phyloP scores from a whole-genome alignment of 2,797 vertebrate genomes.

The Etheostoma nigrum region DNA sequence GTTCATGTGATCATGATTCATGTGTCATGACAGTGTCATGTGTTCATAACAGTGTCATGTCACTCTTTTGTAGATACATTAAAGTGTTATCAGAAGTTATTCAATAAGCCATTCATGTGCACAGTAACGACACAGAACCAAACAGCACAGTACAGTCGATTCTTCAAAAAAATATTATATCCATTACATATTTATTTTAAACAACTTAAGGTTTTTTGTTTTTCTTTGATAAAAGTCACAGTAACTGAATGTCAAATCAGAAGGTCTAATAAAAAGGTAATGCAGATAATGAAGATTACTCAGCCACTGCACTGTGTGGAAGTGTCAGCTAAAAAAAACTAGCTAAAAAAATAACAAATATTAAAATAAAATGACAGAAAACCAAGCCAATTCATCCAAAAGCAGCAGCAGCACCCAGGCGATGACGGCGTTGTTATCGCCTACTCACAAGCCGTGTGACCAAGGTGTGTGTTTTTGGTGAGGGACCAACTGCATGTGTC shows the following conservation, averaged over 20 bases:
- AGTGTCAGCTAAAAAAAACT: conserved; percentile 1
- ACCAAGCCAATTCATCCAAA: conserved; percentile 42
- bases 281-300: conserved; percentile 26
- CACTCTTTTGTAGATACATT: too few species aligned
- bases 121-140: too few species aligned
- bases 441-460: conserved; percentile 11
- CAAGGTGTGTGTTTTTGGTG: background rate
- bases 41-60: too few species aligned
- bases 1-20: too few species aligned
- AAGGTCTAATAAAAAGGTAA: background rate
- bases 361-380: background rate
- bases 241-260: conserved; percentile 3
- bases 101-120: too few species aligned
- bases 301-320: background rate
- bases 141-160: too few species aligned
- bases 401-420: conserved; percentile 10
- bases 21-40: too few species aligned
- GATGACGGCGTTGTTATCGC: background rate
- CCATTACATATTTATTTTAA: too few species aligned
- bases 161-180: too few species aligned
- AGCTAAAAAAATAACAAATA: conserved; percentile 6
- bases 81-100: too few species aligned
- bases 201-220: too few species aligned
- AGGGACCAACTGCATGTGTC: too few species aligned
- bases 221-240: background rate